Evolutionary conservation across 2,797 vertebrate genomes (phyloP).

Genomic region (Microtus obscurus): DNA sequence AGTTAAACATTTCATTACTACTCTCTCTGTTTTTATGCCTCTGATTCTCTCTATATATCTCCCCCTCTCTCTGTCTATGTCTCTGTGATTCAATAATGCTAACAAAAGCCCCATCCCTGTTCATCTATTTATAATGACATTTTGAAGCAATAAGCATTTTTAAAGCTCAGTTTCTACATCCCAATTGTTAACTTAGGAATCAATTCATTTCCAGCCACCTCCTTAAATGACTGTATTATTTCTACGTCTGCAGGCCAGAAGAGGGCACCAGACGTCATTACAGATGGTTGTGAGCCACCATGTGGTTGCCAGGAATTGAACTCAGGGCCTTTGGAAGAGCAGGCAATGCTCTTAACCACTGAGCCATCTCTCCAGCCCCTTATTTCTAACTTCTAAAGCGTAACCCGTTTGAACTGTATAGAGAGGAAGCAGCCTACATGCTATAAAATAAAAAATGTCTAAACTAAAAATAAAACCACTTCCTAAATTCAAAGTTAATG

Average conservation of each 20-base stretch:
- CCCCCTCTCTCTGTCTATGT: background rate
- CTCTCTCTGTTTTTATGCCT: background rate
- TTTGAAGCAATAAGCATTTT: constrained; percentile 67
- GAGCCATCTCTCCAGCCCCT: too few species aligned
- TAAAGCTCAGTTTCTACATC: constrained; percentile 56
- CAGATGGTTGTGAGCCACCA: too few species aligned
- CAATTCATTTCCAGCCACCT: background rate
- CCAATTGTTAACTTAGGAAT: constrained; percentile 77
- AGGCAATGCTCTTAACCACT: too few species aligned
- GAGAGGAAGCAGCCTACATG: constrained; percentile 56
- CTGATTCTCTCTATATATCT: background rate
- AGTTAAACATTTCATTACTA: constrained; percentile 15
- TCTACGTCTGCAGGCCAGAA: too few species aligned
- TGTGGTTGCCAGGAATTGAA: too few species aligned
- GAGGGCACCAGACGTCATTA: too few species aligned
- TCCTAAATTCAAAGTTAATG: background rate
- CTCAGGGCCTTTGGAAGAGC: too few species aligned
- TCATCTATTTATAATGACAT: constrained; percentile 79
- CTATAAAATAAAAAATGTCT: background rate
- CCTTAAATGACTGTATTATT: constrained; percentile 66
- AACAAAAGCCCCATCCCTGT: constrained; percentile 51
- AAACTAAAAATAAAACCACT: constrained; percentile 7
- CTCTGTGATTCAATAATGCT: constrained; percentile 67
- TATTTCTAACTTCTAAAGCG: constrained; percentile 75
- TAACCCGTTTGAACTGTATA: constrained; percentile 64